phyloP scores from a whole-genome alignment of 2,888 invertebrate species.

The Melanargia galathea region DNA sequence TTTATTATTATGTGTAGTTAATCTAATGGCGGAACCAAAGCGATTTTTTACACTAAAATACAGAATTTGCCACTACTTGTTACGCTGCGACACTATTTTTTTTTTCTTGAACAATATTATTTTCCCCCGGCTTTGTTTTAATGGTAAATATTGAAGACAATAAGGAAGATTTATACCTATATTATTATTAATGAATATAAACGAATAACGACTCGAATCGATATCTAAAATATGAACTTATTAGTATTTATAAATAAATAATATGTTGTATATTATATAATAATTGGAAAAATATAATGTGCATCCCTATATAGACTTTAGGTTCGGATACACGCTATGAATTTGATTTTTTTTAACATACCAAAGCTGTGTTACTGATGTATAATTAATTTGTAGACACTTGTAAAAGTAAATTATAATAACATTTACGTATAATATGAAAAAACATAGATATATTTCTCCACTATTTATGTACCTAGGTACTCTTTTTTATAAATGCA shows the following conservation, averaged over 20 bases:
- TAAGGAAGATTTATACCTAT: slow-evolving; percentile 81
- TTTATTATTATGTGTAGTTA: slow-evolving; percentile 50
- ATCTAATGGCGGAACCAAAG: slow-evolving; percentile 72
- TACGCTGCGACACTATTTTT: slow-evolving; percentile 61
- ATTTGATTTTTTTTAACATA: slow-evolving; percentile 22
- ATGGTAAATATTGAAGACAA: slow-evolving; percentile 79
- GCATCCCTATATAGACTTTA: slow-evolving; percentile 42
- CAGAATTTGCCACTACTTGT: slow-evolving; percentile 71
- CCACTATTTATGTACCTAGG: slow-evolving; percentile 13
- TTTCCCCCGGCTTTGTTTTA: slow-evolving; percentile 67
- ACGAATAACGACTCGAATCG: slow-evolving; percentile 68
- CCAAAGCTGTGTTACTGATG: slow-evolving; percentile 33
- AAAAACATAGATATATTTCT: slow-evolving; percentile 26
- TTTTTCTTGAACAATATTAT: slow-evolving; percentile 45
- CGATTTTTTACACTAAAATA: slow-evolving; percentile 58
- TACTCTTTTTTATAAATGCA: slow-evolving; percentile 20
- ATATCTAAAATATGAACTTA: slow-evolving; percentile 75
- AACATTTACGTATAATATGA: slow-evolving; percentile 11
- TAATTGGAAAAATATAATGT: slow-evolving; percentile 40
- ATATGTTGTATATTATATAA: slow-evolving; percentile 39
- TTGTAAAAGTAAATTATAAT: slow-evolving; percentile 26
- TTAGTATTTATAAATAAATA: slow-evolving; percentile 60
- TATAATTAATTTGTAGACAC: slow-evolving; percentile 27
- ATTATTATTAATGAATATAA: slow-evolving; percentile 70
- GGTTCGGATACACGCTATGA: slow-evolving; percentile 48